These are phyloP conservation scores for Drosophila bifasciata DNA, from an alignment of 1,140 invertebrate genomes.

Conservation along the genomic window DNA sequence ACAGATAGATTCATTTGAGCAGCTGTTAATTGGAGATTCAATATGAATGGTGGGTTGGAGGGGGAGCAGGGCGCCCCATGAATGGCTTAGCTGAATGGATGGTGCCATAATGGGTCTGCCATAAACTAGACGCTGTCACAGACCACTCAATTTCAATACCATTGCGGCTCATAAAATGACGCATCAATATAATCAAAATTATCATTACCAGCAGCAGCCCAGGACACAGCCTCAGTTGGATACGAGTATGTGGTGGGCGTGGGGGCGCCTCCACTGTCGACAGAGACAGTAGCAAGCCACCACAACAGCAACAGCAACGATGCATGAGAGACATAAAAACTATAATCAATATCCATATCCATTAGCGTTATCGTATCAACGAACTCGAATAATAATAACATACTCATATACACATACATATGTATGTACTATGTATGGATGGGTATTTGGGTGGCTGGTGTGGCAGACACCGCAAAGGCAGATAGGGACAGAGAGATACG, in stretches of 20 bases:
- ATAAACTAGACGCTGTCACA: constrained; percentile 73
- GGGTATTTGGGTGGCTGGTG: background rate
- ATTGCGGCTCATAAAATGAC: constrained; percentile 80
- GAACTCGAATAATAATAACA: constrained; percentile 73
- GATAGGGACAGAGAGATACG: constrained; percentile 10
- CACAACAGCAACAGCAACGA: constrained; percentile 34
- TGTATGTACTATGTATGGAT: constrained; percentile 29
- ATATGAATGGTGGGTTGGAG: constrained; percentile 27
- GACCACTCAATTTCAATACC: constrained; percentile 81
- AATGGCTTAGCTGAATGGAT: constrained; percentile 37
- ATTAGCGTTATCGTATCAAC: constrained; percentile 81
- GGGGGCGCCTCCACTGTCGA: no score
- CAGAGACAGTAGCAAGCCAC: constrained; percentile 1
- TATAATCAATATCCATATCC: constrained; percentile 83
- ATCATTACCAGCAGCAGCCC: constrained; percentile 60
- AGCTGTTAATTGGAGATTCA: constrained; percentile 67
- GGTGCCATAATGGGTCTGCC: constrained; percentile 49
- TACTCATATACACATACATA: constrained; percentile 50
- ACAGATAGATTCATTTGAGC: constrained; percentile 40
- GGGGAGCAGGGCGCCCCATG: constrained; percentile 25
- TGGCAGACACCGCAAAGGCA: no score
- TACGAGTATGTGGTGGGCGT: no score
- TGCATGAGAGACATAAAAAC: constrained; percentile 70
- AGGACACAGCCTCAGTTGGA: background rate
- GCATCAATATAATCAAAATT: constrained; percentile 82